phyloP scores from a whole-genome alignment of 1,140 invertebrate genomes.

The Ditylenchus dipsaci region DNA sequence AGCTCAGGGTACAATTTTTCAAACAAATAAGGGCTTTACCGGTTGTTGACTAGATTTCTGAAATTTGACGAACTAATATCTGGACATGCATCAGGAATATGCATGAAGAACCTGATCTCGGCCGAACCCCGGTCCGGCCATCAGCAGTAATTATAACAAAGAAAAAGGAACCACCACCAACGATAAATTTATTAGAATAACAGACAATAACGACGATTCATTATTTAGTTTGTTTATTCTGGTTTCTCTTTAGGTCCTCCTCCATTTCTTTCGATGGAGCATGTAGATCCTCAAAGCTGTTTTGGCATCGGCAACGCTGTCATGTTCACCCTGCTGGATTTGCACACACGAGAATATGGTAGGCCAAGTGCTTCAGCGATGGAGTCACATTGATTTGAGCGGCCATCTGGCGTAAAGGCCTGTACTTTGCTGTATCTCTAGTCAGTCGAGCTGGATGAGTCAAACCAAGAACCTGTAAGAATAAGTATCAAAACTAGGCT shows the following conservation, averaged over 20 bases:
- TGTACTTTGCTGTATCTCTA: slow-evolving; percentile 75
- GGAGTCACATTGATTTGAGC: slow-evolving; percentile 68
- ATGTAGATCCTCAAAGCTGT: slow-evolving; percentile 46
- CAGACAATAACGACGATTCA: no score
- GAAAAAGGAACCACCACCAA: no score
- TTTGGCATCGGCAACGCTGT: slow-evolving; percentile 66
- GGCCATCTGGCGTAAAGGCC: slow-evolving; percentile 68
- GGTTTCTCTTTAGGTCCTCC: slow-evolving; percentile 6
- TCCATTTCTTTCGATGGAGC: slow-evolving; percentile 28
- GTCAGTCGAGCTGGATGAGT: slow-evolving; percentile 73
- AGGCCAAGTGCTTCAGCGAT: slow-evolving; percentile 74
- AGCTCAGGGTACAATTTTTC: no score
- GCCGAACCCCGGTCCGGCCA: no score
- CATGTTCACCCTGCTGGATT: slow-evolving; percentile 85
- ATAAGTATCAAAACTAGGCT: no score
- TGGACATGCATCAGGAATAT: no score
- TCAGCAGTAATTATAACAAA: no score
- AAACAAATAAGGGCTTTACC: no score
- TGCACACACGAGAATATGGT: slow-evolving; percentile 71
- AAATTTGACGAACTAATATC: no score
- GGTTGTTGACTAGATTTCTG: no score
- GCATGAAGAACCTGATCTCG: no score
- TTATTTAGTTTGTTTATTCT: not conserved
- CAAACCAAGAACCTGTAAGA: slow-evolving; percentile 66
- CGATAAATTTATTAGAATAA: no score